phyloP scores from a whole-genome alignment of 2,797 vertebrate species.

The Coranthus polyacanthus region DNA sequence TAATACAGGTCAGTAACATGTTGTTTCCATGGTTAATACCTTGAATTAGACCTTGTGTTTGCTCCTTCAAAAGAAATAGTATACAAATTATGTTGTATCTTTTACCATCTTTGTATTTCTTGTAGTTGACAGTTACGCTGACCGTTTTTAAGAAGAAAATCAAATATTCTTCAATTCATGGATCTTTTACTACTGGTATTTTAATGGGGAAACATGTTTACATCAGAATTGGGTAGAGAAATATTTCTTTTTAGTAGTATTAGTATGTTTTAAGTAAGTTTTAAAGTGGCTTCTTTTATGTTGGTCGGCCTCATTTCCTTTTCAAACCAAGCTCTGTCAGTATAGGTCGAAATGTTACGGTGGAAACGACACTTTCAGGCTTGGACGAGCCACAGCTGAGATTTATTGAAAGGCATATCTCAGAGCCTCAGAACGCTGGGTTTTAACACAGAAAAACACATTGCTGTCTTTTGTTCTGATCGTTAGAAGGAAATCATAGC shows the following conservation, averaged over 20 bases:
- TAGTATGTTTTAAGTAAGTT: conserved; percentile 40
- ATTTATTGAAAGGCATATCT: conserved; percentile 47
- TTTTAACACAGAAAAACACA: conserved; percentile 37
- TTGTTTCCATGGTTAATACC: conserved; percentile 47
- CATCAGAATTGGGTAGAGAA: conserved; percentile 56
- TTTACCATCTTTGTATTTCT: conserved; percentile 39
- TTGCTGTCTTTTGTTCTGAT: conserved; percentile 46
- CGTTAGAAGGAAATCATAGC: conserved; percentile 45
- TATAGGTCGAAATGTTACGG: conserved; percentile 15
- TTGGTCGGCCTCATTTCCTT: conserved; percentile 39
- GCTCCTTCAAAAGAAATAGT: conserved; percentile 29
- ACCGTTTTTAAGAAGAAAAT: conserved; percentile 31
- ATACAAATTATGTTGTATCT: conserved; percentile 11
- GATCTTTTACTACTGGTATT: conserved; percentile 44
- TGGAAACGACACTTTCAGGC: conserved; percentile 42
- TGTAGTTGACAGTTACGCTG: conserved; percentile 46
- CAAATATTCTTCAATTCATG: conserved; percentile 24
- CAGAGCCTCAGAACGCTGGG: conserved; percentile 49
- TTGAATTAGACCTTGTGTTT: conserved; percentile 39
- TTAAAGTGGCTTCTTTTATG: conserved; percentile 44
- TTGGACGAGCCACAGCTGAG: conserved; percentile 42
- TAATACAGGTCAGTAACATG: conserved; percentile 31
- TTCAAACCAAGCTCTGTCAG: conserved; percentile 30
- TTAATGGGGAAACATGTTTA: conserved; percentile 68
- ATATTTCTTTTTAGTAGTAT: conserved; percentile 44